Base-by-base conservation (phyloP, 2,888 invertebrate species). In the Cerastis leucographa region DNA sequence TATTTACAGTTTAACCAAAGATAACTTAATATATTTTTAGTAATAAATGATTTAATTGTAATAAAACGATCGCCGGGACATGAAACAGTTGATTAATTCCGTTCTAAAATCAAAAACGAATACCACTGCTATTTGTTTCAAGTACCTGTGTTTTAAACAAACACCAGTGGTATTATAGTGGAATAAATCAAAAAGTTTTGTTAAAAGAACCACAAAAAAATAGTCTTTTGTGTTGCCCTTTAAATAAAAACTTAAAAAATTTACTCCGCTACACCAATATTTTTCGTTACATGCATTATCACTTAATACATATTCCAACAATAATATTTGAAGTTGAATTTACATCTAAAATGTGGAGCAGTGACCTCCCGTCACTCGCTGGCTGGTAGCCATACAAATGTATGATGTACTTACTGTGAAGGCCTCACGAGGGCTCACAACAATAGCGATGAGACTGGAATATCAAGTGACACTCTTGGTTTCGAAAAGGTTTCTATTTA, bases 391-490 rank as follows among this genome's bases (percentile, higher is more conserved):
- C 69, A 75, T 66, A 81, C 75, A 80, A 75, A 70, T 70, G 54
- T n/a, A 1, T 42, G n/a, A 46, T 54, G 46, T 61, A 65, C 44
- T 61, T 40, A 59, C 61, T 59, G 44, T 64, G 78, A 82, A 74
- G 81, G 83, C 40, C 71, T 64, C 25, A 29, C 51, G 71, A 35
- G 35, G 40, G 46, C 64, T 72, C 59, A 70, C 29, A 42, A 78
- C 83, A 82, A 78, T 74, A 42, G 71, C 1, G 14, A 64, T 65
- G 71, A 35, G 73, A 49, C 64, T 49, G 9, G 71, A 61, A 82
- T 82, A 71, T 69, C 68, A 82, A 82, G 29, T 71, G 25, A 68
- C 29, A 76, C 76, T 81, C 49, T 80, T 56, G 35, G 35, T 80
- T 68, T 59, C 35, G 44, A 1, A 49, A 54, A 22, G 54, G 67